A percentile compares a stretch with the other conserved stretches of the same genome.
These are phyloP conservation scores for Schmidtea mediterranea DNA, from an alignment of 1,140 invertebrate species.

Conservation along the genomic window DNA sequence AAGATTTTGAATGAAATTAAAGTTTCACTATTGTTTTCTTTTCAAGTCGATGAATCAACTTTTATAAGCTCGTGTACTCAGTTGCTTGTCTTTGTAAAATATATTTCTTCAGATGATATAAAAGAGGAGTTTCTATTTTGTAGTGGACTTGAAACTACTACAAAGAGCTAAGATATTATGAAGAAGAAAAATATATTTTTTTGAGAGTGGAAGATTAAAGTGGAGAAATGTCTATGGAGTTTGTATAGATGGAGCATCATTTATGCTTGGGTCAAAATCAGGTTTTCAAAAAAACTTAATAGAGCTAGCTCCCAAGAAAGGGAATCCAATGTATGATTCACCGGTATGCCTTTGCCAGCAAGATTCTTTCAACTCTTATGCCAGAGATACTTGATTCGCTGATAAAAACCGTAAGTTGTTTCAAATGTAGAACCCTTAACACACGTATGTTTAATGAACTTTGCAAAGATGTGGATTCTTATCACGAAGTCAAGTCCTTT, in stretches of 20 bases:
- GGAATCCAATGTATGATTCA: conserved; percentile 14
- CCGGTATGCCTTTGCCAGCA: background rate
- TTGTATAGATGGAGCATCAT: conserved; percentile 22
- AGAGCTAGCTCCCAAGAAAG: conserved; percentile 14
- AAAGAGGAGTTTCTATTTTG: conserved; percentile 5
- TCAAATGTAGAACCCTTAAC: no score
- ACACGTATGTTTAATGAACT: no score
- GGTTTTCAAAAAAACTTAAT: conserved; percentile 14
- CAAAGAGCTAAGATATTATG: background rate
- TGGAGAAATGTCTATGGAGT: conserved; percentile 15
- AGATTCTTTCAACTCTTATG: background rate
- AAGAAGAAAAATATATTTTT: conserved; percentile 8
- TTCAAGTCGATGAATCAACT: conserved; percentile 5
- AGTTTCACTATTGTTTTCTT: conserved; percentile 2
- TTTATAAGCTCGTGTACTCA: background rate
- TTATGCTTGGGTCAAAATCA: conserved; percentile 18
- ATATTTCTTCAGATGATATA: background rate
- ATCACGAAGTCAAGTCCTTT: no score
- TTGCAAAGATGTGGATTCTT: no score
- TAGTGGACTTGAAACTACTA: background rate
- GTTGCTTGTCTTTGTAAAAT: conserved; percentile 1
- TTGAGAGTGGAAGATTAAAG: conserved; percentile 12
- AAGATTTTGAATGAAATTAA: conserved; percentile 5
- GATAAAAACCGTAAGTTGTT: no score
- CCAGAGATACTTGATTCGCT: no score